Evolutionary conservation across 2,888 invertebrate genomes (phyloP).

Genomic region (Colletes collaris): DNA sequence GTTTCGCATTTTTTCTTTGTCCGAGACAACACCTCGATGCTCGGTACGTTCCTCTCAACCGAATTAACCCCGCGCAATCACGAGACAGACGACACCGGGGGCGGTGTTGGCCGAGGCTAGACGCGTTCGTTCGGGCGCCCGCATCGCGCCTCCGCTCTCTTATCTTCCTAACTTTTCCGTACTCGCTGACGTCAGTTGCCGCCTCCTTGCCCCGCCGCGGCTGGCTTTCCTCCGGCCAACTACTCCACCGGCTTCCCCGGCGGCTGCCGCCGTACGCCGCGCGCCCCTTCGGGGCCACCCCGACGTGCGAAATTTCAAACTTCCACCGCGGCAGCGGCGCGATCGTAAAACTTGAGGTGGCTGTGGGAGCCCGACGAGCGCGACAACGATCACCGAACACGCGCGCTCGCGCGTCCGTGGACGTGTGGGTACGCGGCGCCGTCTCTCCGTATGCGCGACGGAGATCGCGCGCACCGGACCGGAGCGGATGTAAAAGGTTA

Average conservation of each 20-base stretch:
- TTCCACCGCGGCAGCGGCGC: conserved; percentile 69
- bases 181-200: conserved; percentile 67
- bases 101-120: conserved; percentile 33
- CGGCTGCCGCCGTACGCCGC: conserved; percentile 41
- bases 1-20: conserved; percentile 27
- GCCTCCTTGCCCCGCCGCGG: conserved; percentile 5
- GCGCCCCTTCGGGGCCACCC: conserved; percentile 52
- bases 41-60: conserved; percentile 58
- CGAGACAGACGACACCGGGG: conserved; percentile 65
- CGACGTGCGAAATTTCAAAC: conserved; percentile 76
- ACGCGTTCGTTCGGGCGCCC: conserved; percentile 36
- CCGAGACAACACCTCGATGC: conserved; percentile 23
- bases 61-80: conserved; percentile 73
- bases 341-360: conserved; percentile 76
- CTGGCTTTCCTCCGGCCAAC: conserved; percentile 39
- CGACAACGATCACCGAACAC: conserved; percentile 63
- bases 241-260: conserved; percentile 47
- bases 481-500: conserved; percentile 69
- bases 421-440: conserved; percentile 29
- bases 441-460: conserved; percentile 17
- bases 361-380: conserved; percentile 63
- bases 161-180: conserved; percentile 75
- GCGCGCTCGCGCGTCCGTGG: conserved; percentile 1
- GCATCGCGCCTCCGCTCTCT: conserved; percentile 66
- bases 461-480: conserved; percentile 55